A percentile compares a stretch with the other conserved stretches of the same genome.
Evolutionary conservation across 2,797 vertebrate species (phyloP).

Genomic region (Parauchenoglanis ngamensis): DNA sequence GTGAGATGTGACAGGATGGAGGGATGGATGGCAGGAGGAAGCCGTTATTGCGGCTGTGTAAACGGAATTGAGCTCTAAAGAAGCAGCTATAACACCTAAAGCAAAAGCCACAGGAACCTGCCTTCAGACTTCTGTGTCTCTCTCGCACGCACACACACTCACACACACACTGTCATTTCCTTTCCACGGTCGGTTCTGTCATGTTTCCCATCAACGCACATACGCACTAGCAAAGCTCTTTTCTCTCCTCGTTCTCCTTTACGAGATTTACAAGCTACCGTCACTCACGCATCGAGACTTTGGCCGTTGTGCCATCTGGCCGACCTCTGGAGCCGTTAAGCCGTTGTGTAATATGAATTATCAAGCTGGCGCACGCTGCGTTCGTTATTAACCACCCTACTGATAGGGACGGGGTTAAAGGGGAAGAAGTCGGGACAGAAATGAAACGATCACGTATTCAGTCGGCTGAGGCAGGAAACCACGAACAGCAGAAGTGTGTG

Average conservation of each 20-base stretch:
- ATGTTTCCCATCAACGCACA: not conserved
- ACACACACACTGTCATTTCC: slow-evolving; percentile 13
- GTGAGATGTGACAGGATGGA: not conserved
- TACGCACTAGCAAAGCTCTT: not conserved
- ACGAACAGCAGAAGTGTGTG: not conserved
- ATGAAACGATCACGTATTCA: not conserved
- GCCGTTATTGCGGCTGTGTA: slow-evolving; percentile 23
- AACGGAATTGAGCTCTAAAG: slow-evolving; percentile 21
- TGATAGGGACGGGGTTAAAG: not conserved
- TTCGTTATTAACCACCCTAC: not conserved
- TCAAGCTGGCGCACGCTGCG: not conserved
- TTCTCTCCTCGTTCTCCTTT: not conserved
- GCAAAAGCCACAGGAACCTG: slow-evolving; percentile 21
- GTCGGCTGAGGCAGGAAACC: not conserved
- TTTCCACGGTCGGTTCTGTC: not conserved
- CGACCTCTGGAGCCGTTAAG: slow-evolving; percentile 30
- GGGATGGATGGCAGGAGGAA: not conserved
- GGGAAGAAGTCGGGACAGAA: not conserved
- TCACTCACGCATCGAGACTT: not conserved
- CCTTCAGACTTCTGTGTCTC: not conserved
- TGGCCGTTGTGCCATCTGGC: slow-evolving; percentile 25
- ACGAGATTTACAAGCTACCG: not conserved
- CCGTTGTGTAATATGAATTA: slow-evolving; percentile 34
- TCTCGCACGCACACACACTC: not conserved
- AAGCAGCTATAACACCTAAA: not conserved